Base-by-base conservation (phyloP, 2,797 vertebrate species). In the Catamblyrhynchus diadema region DNA sequence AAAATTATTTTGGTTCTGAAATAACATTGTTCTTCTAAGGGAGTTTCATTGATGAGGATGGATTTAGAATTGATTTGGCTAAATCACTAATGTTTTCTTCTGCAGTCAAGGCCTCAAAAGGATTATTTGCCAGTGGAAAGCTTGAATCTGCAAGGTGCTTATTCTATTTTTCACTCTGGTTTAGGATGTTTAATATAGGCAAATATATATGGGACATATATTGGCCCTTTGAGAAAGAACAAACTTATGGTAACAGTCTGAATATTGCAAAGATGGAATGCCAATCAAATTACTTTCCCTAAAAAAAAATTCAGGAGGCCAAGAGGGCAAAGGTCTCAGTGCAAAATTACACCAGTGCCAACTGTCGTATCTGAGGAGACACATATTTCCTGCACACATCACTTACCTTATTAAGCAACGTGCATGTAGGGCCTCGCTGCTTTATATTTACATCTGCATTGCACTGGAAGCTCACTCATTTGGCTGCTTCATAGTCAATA, bases 331-430 rank as follows among this genome's bases (percentile, higher is more conserved):
- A 91, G 77, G 47, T 86, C 66, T 78, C n/a, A 64, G 89, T 94
- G 82, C 89, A 94, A 90, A 90, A 86, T 84, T 90, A 96, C 51
- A 91, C 82, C 85, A 94, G 85, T 93, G 93, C 66, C 94, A 95
- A 81, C 94, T 95, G 94, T 83, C 95, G 70, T 56, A 48, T 93
- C 61, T 91, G 75, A 95, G 94, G 86, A 86, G 94, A 91, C 47
- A 90, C 60, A 45, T 79, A 73, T 87, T 91, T 90, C 59, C 73
- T 73, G 22, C 62, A 37, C 20, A 6, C 0, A 1, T 62, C 94
- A 88, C 81, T 91, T 94, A 27, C 85, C 62, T 88, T 94, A 84
- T 88, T 88, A 90, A 94, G 89, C 59, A 90, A 20, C 5, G 4
- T 45, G 10, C 56, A 16, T 56, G 61, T 65, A n/a, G 54, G 35